These are phyloP conservation scores for Meloidogyne hapla DNA, from an alignment of 1,140 invertebrate species.

Conservation along the genomic window DNA sequence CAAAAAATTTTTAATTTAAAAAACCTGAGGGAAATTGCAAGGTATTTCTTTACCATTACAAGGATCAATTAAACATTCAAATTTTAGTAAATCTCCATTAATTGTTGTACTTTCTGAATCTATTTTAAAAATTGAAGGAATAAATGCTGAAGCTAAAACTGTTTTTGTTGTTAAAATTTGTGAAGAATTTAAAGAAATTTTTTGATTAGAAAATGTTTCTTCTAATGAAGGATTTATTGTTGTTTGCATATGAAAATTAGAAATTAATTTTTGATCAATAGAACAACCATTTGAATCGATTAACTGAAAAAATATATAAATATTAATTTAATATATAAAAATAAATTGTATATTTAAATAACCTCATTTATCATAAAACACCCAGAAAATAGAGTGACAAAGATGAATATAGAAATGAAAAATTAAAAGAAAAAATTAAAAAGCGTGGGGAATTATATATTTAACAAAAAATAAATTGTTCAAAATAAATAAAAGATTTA, in stretches of 20 bases:
- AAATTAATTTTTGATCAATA: constrained; percentile 9
- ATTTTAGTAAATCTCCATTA: constrained; percentile 12
- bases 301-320: background rate
- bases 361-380: no score
- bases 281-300: constrained; percentile 19
- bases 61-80: constrained; percentile 23
- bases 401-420: no score
- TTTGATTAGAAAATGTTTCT: background rate
- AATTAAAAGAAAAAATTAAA: no score
- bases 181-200: background rate
- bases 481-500: no score
- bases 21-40: background rate
- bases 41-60: constrained; percentile 10
- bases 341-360: no score
- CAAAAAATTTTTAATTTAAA: background rate
- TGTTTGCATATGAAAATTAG: background rate
- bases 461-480: no score
- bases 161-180: constrained; percentile 12
- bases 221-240: background rate
- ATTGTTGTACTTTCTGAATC: background rate
- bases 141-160: constrained; percentile 18
- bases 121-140: constrained; percentile 20
- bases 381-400: no score
- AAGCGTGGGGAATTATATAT: no score
- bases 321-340: no score